A percentile compares a stretch with the other conserved stretches of the same genome.
phyloP scores from a whole-genome alignment of 1,140 invertebrate genomes.

The Drosophila azteca region DNA sequence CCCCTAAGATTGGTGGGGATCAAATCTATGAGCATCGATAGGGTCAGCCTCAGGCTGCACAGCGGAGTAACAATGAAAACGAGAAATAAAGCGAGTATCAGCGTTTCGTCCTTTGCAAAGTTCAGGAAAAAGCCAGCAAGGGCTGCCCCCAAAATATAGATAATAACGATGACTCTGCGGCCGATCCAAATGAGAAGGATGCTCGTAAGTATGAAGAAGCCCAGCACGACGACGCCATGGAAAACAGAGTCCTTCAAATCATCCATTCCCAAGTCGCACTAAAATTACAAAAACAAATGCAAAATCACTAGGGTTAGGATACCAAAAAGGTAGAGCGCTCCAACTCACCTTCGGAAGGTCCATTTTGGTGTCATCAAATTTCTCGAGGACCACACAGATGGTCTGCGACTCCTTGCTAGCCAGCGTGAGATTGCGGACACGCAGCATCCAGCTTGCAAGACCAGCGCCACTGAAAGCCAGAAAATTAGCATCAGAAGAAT shows the following conservation, averaged over 20 bases:
- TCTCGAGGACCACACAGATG: slow-evolving; percentile 23
- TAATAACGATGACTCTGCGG: slow-evolving; percentile 21
- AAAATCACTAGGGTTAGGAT: too few species aligned
- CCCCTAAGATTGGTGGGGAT: slow-evolving; percentile 50
- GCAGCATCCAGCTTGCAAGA: slow-evolving; percentile 47
- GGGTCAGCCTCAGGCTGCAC: slow-evolving; percentile 16
- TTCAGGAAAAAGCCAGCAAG: slow-evolving; percentile 7
- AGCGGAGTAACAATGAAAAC: slow-evolving; percentile 9
- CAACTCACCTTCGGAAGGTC: not conserved
- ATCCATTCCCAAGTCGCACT: slow-evolving; percentile 6
- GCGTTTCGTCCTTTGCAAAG: not conserved
- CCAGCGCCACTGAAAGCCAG: slow-evolving; percentile 18
- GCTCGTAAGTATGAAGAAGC: slow-evolving; percentile 26
- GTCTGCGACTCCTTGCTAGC: accelerated
- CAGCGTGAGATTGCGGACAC: slow-evolving; percentile 8
- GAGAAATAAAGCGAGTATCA: slow-evolving; percentile 16
- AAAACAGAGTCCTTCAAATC: slow-evolving; percentile 4
- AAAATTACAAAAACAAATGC: too few species aligned
- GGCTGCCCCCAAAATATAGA: not conserved
- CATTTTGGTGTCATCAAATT: too few species aligned
- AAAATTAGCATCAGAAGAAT: not conserved
- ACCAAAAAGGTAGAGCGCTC: too few species aligned
- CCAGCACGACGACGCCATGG: slow-evolving; percentile 8
- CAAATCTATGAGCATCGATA: slow-evolving; percentile 39
- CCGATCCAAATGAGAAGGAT: slow-evolving; percentile 22